Evolutionary conservation across 1,140 invertebrate genomes (phyloP).

Genomic region (Pseudobourletiella spinata): DNA sequence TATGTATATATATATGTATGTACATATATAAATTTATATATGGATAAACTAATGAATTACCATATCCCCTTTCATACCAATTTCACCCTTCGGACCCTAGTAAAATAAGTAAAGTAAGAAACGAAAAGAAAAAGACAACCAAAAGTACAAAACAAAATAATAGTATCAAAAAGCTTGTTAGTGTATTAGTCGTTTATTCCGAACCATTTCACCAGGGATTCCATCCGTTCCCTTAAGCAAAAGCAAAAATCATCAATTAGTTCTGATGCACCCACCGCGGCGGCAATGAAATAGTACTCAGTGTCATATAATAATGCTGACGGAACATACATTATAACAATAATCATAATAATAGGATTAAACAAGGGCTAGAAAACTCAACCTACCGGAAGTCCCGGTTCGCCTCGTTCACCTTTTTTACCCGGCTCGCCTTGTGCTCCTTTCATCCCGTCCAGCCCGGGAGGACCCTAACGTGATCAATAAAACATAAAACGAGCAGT

Average conservation of each 20-base stretch:
- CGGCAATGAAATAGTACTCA: too few relatives aligned
- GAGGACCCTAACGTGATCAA: slow-evolving; percentile 24
- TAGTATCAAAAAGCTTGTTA: slow-evolving; percentile 16
- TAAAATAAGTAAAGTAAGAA: slow-evolving; percentile 17
- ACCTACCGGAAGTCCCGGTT: slow-evolving; percentile 80
- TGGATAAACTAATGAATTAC: slow-evolving; percentile 52
- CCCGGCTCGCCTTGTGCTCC: slow-evolving; percentile 46
- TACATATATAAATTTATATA: too few relatives aligned
- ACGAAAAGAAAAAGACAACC: slow-evolving; percentile 28
- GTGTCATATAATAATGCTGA: too few relatives aligned
- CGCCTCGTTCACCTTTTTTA: slow-evolving; percentile 69
- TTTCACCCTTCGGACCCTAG: slow-evolving; percentile 74
- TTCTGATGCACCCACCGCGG: not conserved
- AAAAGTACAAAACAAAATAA: slow-evolving; percentile 35
- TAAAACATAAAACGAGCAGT: too few relatives aligned
- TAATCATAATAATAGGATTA: too few relatives aligned
- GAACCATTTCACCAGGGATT: slow-evolving; percentile 80
- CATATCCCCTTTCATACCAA: slow-evolving; percentile 74
- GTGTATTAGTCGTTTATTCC: slow-evolving; percentile 11
- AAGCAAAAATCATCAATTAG: not conserved
- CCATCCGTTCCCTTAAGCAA: slow-evolving; percentile 76
- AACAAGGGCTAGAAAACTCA: not conserved
- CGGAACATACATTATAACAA: too few relatives aligned
- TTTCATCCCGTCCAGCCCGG: slow-evolving; percentile 31
- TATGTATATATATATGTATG: too few relatives aligned